These are phyloP conservation scores for Myocastor coypus DNA, from an alignment of 2,113 vertebrate species.

Conservation along the genomic window DNA sequence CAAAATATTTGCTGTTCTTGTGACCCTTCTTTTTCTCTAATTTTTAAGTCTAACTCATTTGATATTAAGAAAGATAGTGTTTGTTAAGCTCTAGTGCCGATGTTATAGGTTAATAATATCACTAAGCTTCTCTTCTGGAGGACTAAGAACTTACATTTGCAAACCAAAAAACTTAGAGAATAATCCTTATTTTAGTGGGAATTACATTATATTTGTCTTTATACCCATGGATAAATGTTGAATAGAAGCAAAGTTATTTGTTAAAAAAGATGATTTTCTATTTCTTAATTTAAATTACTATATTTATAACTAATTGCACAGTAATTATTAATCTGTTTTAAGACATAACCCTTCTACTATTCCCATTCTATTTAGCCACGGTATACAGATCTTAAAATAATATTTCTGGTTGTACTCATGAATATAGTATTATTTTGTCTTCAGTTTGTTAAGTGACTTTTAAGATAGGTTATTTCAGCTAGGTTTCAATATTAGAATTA, in stretches of 20 bases:
- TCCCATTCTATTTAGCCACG: background rate
- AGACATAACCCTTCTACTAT: background rate
- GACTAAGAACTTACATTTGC: too few relatives aligned
- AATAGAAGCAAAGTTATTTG: background rate
- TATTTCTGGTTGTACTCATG: background rate
- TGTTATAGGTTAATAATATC: too few relatives aligned
- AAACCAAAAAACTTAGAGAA: too few relatives aligned
- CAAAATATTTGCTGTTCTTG: too few relatives aligned
- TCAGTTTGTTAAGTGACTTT: background rate
- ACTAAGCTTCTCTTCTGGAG: too few relatives aligned
- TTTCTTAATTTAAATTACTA: background rate
- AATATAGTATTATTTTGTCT: background rate
- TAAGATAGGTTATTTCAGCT: background rate
- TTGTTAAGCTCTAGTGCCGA: too few relatives aligned
- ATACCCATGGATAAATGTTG: background rate
- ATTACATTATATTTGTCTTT: background rate
- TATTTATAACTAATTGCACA: background rate
- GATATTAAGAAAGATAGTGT: too few relatives aligned
- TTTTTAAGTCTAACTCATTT: too few relatives aligned
- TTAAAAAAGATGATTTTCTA: background rate
- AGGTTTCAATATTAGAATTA: background rate
- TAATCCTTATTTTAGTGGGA: background rate
- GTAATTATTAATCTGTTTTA: conserved; percentile 7
- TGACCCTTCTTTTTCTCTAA: too few relatives aligned
- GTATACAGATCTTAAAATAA: background rate